Evolutionary conservation across 1,140 invertebrate genomes (phyloP), one percentile per base, ranked within the genome.

Genomic region (Tetraneura akinire): DNA sequence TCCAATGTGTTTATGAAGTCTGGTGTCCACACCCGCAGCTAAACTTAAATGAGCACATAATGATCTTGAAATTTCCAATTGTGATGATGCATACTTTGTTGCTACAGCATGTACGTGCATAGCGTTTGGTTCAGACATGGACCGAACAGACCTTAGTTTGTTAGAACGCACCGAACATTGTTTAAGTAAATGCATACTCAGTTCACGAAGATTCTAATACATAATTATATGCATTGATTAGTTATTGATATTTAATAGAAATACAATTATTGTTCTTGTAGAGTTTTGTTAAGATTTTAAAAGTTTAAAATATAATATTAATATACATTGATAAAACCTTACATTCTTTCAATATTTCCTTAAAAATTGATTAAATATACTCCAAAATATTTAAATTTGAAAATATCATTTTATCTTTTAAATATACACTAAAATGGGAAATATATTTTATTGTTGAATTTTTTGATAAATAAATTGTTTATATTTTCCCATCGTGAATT

Each of bases 181-280:
- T 84, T 93, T 93, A 73, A 94, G 87, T 80, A 94, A 86, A 86
- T 94, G 92, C 86, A 94, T 91, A 82, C 92, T 94, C 70, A 94
- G 86, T 84, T 94, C 93, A 0, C 93, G 89, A 32, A 94, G 87
- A 86, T 94, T 94, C 88, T 92, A 83, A 83, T 18, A 70, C 14
- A 49, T 21, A 23, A 47, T 68, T 14, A 23, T 32, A 13, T 42
- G n/a, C n/a, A n/a, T n/a, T n/a, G n/a, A n/a, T n/a, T n/a, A n/a
- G n/a, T n/a, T n/a, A n/a, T n/a, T n/a, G n/a, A n/a, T 42, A 13
- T 6, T 10, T 37, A 4, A n/a, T 0, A 21, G 4, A 1, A 66
- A 66, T 6, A 13, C 10, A 21, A 32, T 64, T 21, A 42, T 66
- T 66, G 21, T 66, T 9, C 8, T 3, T n/a, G n/a, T n/a, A n/a